Conservation (phyloP, 1,140 invertebrate genomes). For the Ips typographus region DNA sequence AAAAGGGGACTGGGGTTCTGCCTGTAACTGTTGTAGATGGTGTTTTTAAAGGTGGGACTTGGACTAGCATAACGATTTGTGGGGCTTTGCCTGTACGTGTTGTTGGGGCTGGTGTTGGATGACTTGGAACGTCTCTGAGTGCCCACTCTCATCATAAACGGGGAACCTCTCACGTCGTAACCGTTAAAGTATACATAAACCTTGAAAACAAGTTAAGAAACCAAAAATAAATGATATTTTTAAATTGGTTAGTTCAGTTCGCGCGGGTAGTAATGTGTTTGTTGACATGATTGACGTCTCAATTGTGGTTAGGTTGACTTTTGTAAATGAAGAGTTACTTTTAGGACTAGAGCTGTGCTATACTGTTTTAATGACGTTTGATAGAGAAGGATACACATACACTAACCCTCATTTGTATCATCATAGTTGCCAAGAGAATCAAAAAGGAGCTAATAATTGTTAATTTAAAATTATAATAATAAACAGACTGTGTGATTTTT, state of each 20-base stretch:
- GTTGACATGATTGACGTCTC: too few species aligned
- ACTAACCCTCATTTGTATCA: too few species aligned
- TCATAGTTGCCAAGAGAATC: too few species aligned
- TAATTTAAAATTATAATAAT: too few species aligned
- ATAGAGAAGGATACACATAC: too few species aligned
- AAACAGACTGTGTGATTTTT: too few species aligned
- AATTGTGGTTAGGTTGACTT: too few species aligned
- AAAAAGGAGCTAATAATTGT: too few species aligned
- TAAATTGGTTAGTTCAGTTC: neutral
- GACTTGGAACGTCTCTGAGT: constrained; percentile 58
- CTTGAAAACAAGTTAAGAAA: constrained; percentile 44
- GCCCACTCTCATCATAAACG: constrained; percentile 78
- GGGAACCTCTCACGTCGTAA: constrained; percentile 90
- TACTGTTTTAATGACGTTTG: too few species aligned
- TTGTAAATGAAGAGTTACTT: too few species aligned
- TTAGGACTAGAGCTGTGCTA: too few species aligned
- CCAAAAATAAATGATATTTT: constrained; percentile 3
- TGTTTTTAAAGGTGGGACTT: constrained; percentile 40
- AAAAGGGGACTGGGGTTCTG: constrained; percentile 45
- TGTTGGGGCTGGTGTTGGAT: constrained; percentile 43
- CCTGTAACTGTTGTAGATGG: constrained; percentile 41
- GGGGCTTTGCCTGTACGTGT: constrained; percentile 49
- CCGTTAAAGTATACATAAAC: constrained; percentile 95
- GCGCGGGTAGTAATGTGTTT: too few species aligned
- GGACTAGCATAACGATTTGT: constrained; percentile 44